These are phyloP conservation scores for Linnaemya vulpina DNA, from an alignment of 2,888 invertebrate species.

Conservation along the genomic window DNA sequence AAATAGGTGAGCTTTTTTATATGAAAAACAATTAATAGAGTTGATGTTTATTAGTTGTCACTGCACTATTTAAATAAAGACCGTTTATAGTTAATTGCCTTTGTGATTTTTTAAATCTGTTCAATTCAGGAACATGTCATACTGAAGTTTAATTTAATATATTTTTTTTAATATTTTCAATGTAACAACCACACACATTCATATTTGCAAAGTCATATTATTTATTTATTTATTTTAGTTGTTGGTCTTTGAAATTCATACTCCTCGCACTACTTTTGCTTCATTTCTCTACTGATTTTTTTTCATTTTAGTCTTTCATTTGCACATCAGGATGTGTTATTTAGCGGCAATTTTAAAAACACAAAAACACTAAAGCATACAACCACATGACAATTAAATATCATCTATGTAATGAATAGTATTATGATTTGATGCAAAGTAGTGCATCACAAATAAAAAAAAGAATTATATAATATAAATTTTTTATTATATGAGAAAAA, in stretches of 20 bases:
- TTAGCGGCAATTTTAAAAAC: too few relatives aligned
- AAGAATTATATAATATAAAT: too few relatives aligned
- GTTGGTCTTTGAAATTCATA: neutral
- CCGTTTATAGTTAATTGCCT: neutral
- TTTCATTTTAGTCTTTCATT: neutral
- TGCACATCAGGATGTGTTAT: too few relatives aligned
- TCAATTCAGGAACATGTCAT: neutral
- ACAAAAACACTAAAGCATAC: too few relatives aligned
- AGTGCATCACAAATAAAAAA: too few relatives aligned
- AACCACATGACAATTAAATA: neutral
- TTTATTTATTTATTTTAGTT: constrained; percentile 20
- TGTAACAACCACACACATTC: neutral
- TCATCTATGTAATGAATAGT: neutral
- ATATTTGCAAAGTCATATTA: constrained; percentile 6
- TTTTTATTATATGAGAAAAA: too few relatives aligned
- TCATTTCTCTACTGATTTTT: neutral
- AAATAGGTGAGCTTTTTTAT: constrained; percentile 58
- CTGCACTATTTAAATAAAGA: constrained; percentile 12
- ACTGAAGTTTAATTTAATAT: neutral
- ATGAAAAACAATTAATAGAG: constrained; percentile 6
- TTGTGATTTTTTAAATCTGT: neutral
- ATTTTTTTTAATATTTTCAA: neutral
- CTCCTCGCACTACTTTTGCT: neutral
- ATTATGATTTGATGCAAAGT: too few relatives aligned
- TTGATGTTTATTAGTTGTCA: constrained; percentile 19